Base-by-base conservation (phyloP, 2,888 invertebrate species). In the Pollenia griseotomentosa region DNA sequence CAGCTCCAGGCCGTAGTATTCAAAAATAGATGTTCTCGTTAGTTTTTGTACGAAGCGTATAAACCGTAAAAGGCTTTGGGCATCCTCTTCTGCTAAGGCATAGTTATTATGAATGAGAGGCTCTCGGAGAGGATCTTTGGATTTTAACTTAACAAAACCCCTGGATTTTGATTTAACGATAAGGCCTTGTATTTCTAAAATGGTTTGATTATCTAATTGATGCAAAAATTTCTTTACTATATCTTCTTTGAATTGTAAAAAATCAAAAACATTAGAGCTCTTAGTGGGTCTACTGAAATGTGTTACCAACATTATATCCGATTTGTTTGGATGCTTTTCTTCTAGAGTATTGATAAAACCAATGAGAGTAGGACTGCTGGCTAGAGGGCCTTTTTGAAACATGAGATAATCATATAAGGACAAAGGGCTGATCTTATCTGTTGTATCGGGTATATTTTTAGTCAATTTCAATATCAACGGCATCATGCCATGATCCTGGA, bases 401-500 rank as follows among this genome's bases (percentile, higher is more conserved):
- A 90, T 42, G 33, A 92, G 79, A 77, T 92, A 92, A 78, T 91
- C 88, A 5, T 90, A 89, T 63, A 66, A 70, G 59, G 23, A 11
- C 40, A 63, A 8, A 9, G 33, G 11, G 44, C 48, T n/a, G 7
- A 75, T 4, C 7, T 74, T 55, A 48, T 61, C n/a, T 3, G 19
- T 16, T 14, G 9, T 12, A 1, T 6, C 7, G 16, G 87, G 87
- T 46, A 93, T 91, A 14, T 95, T 83, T 48, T 88, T 78, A 9
- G 94, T 94, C 90, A 95, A 94, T 84, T 88, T 88, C 40, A 92
- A 79, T 19, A 88, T 80, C 6, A 90, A 83, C 5, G 90, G 90
- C 81, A 96, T 94, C 12, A 95, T 96, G 68, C 96, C 95, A 91
- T 97, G 97, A 91, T 97, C 97, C 91, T 97, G 97, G 0, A 97